These are phyloP conservation scores for Larimichthys polyactis DNA, from an alignment of 2,113 vertebrate genomes.

Conservation along the genomic window DNA sequence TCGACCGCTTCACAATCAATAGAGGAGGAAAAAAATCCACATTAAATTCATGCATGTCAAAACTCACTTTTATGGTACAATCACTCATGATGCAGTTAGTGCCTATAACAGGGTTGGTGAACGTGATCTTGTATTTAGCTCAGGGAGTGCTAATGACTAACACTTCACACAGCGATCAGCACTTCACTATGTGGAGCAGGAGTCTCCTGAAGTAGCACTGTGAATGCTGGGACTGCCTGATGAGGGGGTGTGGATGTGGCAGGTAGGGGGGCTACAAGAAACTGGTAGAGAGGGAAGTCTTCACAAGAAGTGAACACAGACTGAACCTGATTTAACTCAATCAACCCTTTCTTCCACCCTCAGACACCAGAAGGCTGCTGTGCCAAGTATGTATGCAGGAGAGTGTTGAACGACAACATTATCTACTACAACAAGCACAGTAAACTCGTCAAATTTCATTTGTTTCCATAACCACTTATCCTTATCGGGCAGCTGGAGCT, in stretches of 20 bases:
- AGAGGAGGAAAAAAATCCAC: not conserved
- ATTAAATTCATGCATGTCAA: not conserved
- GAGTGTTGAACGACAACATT: no score
- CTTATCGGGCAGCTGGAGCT: no score
- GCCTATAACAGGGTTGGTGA: not conserved
- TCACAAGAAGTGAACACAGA: no score
- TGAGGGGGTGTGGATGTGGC: not conserved
- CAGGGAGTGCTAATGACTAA: constrained; percentile 9
- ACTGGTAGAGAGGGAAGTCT: no score
- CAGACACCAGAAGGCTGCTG: not conserved
- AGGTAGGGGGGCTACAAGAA: no score
- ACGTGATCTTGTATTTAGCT: not conserved
- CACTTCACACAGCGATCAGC: constrained; percentile 15
- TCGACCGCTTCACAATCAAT: no score
- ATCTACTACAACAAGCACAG: not conserved
- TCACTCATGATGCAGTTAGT: not conserved
- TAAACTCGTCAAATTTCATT: not conserved
- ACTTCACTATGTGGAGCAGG: constrained; percentile 4
- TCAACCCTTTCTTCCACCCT: no score
- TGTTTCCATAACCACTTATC: no score
- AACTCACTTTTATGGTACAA: not conserved
- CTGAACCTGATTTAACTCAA: not conserved
- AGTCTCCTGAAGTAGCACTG: not conserved
- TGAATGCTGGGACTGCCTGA: not conserved
- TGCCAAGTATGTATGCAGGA: no score